Evolutionary conservation across 2,888 invertebrate species (phyloP).

Genomic region (Melinopterus prodromus): DNA sequence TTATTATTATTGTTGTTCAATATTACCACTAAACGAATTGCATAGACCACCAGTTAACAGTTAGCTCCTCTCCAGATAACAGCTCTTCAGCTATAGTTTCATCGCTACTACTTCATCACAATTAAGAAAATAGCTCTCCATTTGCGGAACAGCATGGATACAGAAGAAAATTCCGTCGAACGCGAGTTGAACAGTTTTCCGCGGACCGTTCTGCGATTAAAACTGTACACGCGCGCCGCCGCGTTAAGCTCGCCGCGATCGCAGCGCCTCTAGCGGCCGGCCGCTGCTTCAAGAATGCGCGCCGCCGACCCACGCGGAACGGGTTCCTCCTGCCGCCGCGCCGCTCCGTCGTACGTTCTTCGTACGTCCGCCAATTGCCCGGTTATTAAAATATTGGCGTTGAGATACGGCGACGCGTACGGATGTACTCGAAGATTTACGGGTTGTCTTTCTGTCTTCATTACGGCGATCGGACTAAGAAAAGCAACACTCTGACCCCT

Average conservation of each 20-base stretch:
- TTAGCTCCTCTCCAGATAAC: background rate
- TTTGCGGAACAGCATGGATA: background rate
- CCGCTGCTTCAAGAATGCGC: background rate
- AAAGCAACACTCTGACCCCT: too few species aligned
- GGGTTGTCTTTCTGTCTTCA: background rate
- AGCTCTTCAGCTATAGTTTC: background rate
- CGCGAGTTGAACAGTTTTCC: background rate
- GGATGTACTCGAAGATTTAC: background rate
- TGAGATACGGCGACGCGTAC: conserved; percentile 43
- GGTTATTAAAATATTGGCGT: conserved; percentile 46
- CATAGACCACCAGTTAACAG: too few species aligned
- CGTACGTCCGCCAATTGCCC: conserved; percentile 42
- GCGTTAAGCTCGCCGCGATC: background rate
- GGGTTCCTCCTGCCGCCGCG: too few species aligned
- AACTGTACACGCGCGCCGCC: background rate
- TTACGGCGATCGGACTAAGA: too few species aligned
- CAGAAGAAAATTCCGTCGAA: background rate
- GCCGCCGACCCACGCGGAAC: background rate
- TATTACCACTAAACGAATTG: too few species aligned
- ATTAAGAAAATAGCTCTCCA: background rate
- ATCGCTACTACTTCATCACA: background rate
- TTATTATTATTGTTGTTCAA: too few species aligned
- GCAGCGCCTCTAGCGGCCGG: background rate
- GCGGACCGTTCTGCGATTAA: background rate
- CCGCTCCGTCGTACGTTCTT: background rate